Conservation (phyloP, 2,888 invertebrate species). For the Netelia melanura region DNA sequence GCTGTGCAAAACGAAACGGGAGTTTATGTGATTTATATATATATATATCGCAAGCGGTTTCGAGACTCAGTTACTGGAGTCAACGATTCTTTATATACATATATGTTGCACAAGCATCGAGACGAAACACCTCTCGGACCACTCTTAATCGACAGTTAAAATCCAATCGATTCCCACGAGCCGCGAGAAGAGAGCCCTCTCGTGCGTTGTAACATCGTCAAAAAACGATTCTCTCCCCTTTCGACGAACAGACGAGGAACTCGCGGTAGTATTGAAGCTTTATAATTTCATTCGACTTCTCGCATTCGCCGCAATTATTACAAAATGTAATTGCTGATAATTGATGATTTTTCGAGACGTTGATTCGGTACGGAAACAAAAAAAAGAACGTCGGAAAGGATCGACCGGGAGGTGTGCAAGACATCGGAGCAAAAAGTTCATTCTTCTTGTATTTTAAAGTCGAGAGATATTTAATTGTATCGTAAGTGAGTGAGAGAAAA, state of each 20-base stretch:
- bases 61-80: slow-evolving; percentile 22
- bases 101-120: slow-evolving; percentile 49
- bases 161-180: slow-evolving; percentile 69
- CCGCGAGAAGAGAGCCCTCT: slow-evolving; percentile 9
- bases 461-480: too few relatives aligned
- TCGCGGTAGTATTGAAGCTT: slow-evolving; percentile 55
- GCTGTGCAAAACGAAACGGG: slow-evolving; percentile 48
- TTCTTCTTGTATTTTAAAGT: too few relatives aligned
- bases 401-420: neutral
- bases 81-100: slow-evolving; percentile 25
- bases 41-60: slow-evolving; percentile 1
- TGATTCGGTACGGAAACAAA: slow-evolving; percentile 21
- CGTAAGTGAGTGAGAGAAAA: neutral
- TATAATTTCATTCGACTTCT: slow-evolving; percentile 59
- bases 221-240: slow-evolving; percentile 11
- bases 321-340: slow-evolving; percentile 54
- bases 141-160: slow-evolving; percentile 66
- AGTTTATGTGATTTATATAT: slow-evolving; percentile 25
- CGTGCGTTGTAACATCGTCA: slow-evolving; percentile 5
- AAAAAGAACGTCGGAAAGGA: neutral
- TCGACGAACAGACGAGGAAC: slow-evolving; percentile 29
- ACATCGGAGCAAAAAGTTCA: too few relatives aligned
- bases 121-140: slow-evolving; percentile 61
- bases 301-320: slow-evolving; percentile 52
- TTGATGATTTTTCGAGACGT: slow-evolving; percentile 42